Base-by-base conservation (phyloP, 2,797 vertebrate species). In the Hydrocynus forskahlii region DNA sequence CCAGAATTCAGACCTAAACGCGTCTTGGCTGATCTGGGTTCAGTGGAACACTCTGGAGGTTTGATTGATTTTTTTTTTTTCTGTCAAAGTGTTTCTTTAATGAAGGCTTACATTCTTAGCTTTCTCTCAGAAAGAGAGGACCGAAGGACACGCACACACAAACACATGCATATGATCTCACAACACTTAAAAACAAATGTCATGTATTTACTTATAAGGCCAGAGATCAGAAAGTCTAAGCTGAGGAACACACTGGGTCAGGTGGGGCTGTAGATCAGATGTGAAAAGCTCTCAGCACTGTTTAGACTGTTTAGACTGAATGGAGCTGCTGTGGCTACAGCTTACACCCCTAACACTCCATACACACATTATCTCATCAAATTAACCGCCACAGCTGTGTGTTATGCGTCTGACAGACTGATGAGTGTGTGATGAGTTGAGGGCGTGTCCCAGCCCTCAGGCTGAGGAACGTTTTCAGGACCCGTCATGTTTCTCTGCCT, bases 401-500 rank as follows among this genome's bases (percentile, higher is more conserved):
- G 87, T 82, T 78, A 45, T 7, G 78, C 86, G 84, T 87, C 84
- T 88, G 89, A 86, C 84, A 54, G 85, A 76, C 69, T 78, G 78
- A 81, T 87, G 89, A 89, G 86, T 92, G 91, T 88, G 90, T 88
- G 87, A 91, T 88, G 91, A 89, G 89, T 84, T 87, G 83, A 76
- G 85, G 83, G 86, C 77, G 88, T 84, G 83, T 87, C 87, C 85
- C 81, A 81, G 66, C 79, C 86, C 83, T 84, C n/a, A 59, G 89
- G 86, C 86, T 77, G 71, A 45, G 54, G 71, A 81, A 80, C 3
- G 8, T 84, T 86, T 73, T 88, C 84, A 77, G 83, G 57, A 70
- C 76, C 57, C 25, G 12, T 66, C 82, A 48, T 66, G 66, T 9
- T 35, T 74, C 60, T 81, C 80, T 85, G 25, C 73, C 62, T 43